Evolutionary conservation across 30 jellyfish, hydroid and myxozoan species (phyloP).

Genomic region (Aurelia coerulea): DNA sequence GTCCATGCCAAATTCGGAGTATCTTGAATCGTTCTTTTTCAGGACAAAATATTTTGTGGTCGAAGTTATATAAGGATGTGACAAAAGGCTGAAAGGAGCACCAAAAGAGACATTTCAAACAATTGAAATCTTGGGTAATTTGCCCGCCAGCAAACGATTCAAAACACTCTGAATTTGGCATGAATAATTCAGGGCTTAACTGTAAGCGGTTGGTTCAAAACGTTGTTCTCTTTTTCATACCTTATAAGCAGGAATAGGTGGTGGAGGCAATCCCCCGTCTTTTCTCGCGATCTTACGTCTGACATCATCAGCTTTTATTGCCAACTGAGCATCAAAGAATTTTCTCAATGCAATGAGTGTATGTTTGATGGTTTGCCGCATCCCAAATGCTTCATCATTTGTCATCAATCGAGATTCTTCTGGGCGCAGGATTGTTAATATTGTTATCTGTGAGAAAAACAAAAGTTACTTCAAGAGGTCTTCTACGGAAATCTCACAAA

Average conservation of each 20-base stretch:
- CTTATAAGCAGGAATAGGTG: slow-evolving; percentile 83
- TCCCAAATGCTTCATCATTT: slow-evolving; percentile 81
- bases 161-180: too few relatives aligned
- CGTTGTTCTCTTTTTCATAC: slow-evolving; percentile 3
- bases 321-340: slow-evolving; percentile 75
- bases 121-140: too few relatives aligned
- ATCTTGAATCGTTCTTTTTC: too few relatives aligned
- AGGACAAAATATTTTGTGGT: too few relatives aligned
- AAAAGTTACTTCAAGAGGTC: not conserved
- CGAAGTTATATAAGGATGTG: too few relatives aligned
- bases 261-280: slow-evolving; percentile 67
- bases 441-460: slow-evolving; percentile 58
- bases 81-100: too few relatives aligned
- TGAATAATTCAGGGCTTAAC: too few relatives aligned
- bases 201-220: not conserved
- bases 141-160: too few relatives aligned
- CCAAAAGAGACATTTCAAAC: too few relatives aligned
- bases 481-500: not conserved
- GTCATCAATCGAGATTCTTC: slow-evolving; percentile 85
- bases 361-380: slow-evolving; percentile 80
- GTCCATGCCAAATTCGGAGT: too few relatives aligned
- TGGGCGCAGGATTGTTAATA: slow-evolving; percentile 72
- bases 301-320: slow-evolving; percentile 77
- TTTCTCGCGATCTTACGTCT: slow-evolving; percentile 62
- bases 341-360: slow-evolving; percentile 72